These are phyloP conservation scores for Chesias legatella DNA, from an alignment of 2,888 invertebrate species.

Conservation along the genomic window DNA sequence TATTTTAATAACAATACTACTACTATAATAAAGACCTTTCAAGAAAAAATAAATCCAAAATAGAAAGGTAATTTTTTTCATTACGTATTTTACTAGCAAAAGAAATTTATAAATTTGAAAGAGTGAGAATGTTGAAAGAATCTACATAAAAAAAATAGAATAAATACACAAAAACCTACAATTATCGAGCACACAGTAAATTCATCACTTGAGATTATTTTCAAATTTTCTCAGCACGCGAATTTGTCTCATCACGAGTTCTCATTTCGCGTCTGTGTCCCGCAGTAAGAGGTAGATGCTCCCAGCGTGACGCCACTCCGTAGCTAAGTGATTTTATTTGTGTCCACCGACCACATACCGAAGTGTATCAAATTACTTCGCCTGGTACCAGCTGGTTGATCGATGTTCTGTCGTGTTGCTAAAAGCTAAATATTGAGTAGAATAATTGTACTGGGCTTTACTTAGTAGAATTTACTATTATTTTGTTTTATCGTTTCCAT, in stretches of 20 bases:
- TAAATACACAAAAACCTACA: too few relatives aligned
- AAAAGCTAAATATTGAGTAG: conserved; percentile 63
- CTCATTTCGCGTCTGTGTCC: conserved; percentile 34
- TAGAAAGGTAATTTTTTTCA: too few relatives aligned
- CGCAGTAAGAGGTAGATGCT: conserved; percentile 59
- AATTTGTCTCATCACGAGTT: conserved; percentile 20
- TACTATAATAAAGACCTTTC: too few relatives aligned
- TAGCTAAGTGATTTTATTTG: conserved; percentile 79
- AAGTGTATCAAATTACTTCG: conserved; percentile 76
- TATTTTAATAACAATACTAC: too few relatives aligned
- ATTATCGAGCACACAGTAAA: too few relatives aligned
- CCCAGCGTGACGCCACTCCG: conserved; percentile 73
- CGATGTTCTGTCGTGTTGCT: conserved; percentile 60
- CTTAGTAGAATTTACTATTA: conserved; percentile 16
- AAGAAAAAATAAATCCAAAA: too few relatives aligned
- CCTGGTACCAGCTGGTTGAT: conserved; percentile 72
- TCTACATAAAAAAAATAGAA: too few relatives aligned
- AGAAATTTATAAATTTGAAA: too few relatives aligned
- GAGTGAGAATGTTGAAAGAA: too few relatives aligned
- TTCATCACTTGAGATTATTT: neutral
- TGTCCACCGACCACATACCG: conserved; percentile 77
- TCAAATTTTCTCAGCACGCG: conserved; percentile 12
- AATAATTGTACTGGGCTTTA: conserved; percentile 48
- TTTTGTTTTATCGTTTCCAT: conserved; percentile 21
- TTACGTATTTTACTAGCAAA: too few relatives aligned